Evolutionary conservation across 2,113 vertebrate species (phyloP).

Genomic region (Todiramphus saurophagus): DNA sequence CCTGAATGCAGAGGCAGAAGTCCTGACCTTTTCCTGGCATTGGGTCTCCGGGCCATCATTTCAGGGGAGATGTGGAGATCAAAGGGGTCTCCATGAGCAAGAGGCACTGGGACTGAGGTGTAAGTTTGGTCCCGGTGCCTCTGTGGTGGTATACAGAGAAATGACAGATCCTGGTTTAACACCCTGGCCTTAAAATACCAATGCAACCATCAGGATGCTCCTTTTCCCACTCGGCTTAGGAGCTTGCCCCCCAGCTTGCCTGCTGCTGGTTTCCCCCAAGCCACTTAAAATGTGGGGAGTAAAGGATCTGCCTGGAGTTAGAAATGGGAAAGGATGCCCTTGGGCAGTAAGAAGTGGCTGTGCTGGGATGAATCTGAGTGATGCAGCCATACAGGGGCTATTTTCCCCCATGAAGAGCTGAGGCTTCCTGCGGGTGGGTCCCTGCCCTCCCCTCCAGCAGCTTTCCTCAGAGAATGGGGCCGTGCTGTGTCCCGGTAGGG

Average conservation of each 20-base stretch:
- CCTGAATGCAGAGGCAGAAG: not conserved
- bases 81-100: not conserved
- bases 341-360: not conserved
- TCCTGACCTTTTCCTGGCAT: not conserved
- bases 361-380: rapidly evolving
- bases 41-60: not conserved
- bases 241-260: not conserved
- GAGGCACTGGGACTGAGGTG: not conserved
- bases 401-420: not conserved
- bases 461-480: not conserved
- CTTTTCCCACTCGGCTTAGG: not conserved
- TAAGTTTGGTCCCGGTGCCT: not conserved
- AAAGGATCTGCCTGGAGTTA: not conserved
- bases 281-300: not conserved
- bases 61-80: not conserved
- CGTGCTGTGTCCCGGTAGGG: rapidly evolving
- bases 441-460: not conserved
- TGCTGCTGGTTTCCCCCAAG: not conserved
- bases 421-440: not conserved
- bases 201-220: not conserved
- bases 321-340: not conserved
- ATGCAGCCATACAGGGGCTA: not conserved
- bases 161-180: not conserved
- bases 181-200: not conserved
- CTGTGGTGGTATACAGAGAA: not conserved